Conservation (phyloP, 2,888 invertebrate species). For the Argyresthia goedartella region DNA sequence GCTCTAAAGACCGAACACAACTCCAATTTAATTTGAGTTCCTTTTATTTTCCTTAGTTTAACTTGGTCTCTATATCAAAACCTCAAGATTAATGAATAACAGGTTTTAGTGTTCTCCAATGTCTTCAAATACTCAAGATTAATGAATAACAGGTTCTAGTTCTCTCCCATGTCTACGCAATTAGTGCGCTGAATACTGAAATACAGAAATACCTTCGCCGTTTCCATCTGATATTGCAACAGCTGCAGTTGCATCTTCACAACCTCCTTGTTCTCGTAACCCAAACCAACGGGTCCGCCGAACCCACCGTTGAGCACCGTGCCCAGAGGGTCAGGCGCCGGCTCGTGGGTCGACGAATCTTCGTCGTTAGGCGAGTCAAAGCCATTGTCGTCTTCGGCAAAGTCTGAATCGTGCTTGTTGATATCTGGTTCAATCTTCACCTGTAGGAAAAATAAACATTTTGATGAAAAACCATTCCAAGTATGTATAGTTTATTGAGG, state of each 20-base stretch:
- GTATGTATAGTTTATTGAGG: no score
- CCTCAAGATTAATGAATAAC: no score
- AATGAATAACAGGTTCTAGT: no score
- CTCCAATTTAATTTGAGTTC: no score
- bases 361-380: background rate
- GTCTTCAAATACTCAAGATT: no score
- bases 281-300: constrained; percentile 17
- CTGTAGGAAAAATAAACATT: background rate
- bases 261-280: constrained; percentile 33
- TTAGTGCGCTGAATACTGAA: no score
- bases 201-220: constrained; percentile 55
- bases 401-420: background rate
- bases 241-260: constrained; percentile 42
- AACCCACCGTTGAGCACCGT: constrained; percentile 35
- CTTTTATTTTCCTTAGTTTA: no score
- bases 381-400: background rate
- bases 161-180: no score
- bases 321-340: constrained; percentile 32
- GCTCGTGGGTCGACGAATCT: background rate
- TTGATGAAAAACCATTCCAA: background rate
- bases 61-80: no score
- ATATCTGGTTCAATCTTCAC: background rate
- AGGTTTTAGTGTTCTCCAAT: no score
- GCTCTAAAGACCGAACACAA: no score
- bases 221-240: constrained; percentile 50